Evolutionary conservation across 2,888 invertebrate genomes (phyloP), one percentile per base, ranked within the genome.

Genomic region (Pandemis corylana): DNA sequence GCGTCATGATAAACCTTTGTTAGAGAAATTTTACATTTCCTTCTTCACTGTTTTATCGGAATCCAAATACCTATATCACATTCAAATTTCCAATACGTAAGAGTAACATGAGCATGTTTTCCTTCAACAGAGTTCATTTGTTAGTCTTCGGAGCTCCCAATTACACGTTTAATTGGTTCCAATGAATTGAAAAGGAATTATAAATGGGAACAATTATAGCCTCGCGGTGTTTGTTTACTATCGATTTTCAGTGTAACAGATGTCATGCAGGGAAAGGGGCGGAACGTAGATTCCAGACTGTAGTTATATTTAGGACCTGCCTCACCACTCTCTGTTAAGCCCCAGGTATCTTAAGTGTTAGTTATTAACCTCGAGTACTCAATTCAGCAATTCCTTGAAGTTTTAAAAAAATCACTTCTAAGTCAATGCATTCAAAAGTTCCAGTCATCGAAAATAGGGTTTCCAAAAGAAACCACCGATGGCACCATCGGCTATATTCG

Each of bases 161-260:
- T 71, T 74, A 69, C 67, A 71, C 71, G 72, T 77, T 78, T 77
- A 78, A 77, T 75, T 71, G 75, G 70, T 76, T 73, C 76, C 62
- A 71, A 76, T 72, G 75, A 76, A 76, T 77, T 71, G 72, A 68
- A 77, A 72, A 73, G 64, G 72, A 63, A 77, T 77, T 77, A 70
- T 70, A 71, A 78, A 77, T 70, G 74, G 73, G 62, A 68, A n/a
- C 76, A 66, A 56, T 72, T 72, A 72, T 62, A 20, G 61, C 62
- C 44, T 71, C 46, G 49, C 15, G 36, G 44, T 51, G 72, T 68
- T 68, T 72, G 72, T 72, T 66, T 67, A 51, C 28, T 63, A 72
- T 68, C 72, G 72, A 72, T 72, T 72, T 72, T 15, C 67, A 62
- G 53, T 68, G 72, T 68, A 72, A 63, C 72, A 72, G 67, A 72